Base-by-base conservation (phyloP, 2,113 vertebrate genomes). In the Spea bombifrons region DNA sequence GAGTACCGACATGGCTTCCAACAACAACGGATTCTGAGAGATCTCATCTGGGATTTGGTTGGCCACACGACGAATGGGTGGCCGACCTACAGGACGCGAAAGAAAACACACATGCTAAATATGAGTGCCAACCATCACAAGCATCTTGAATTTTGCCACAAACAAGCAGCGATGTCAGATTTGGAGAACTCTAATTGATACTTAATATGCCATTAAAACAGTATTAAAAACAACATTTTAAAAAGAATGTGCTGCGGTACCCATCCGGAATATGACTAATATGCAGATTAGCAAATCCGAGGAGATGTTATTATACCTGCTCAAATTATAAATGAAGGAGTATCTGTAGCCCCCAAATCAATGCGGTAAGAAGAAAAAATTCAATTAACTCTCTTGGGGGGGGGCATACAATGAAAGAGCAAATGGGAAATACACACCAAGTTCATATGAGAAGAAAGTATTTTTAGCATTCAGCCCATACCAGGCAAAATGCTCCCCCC, bases 41-140 rank as follows among this genome's bases (percentile, higher is more conserved):
- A 99, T 96, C 82, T 98, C 95, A 86, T 94, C 82, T 0, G 97
- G 97, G 75, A 99, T 92, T 85, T 97, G 97, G 92, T 94, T 95
- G 3, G 92, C 95, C 61, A 92, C 89, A 4, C 85, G 90, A 5
- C 86, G 91, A 74, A 71, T 90, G 15, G 71, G 61, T 13, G 71
- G 12, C 17, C 78, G 78, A 45, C 64, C 78, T 80, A 53, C n/a
- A 2, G 55, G 55, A 12, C 4, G 55, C 4, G 15, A 59, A 59
- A 59, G 55, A 59, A 59, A 59, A 10, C 12, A 59, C 9, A 57
- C 55, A 9, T 59, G 6, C 15, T 59, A 30, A 1, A 30, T 30
- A 30, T 30, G 30, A 30, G 30, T 30, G 30, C 30, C 30, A 30
- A 30, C 30, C 30, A 30, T 30, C 30, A 30, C 30, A 30, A 30